These are phyloP conservation scores for Pteronotus mesoamericanus DNA, from an alignment of 2,797 vertebrate genomes.

Conservation along the genomic window DNA sequence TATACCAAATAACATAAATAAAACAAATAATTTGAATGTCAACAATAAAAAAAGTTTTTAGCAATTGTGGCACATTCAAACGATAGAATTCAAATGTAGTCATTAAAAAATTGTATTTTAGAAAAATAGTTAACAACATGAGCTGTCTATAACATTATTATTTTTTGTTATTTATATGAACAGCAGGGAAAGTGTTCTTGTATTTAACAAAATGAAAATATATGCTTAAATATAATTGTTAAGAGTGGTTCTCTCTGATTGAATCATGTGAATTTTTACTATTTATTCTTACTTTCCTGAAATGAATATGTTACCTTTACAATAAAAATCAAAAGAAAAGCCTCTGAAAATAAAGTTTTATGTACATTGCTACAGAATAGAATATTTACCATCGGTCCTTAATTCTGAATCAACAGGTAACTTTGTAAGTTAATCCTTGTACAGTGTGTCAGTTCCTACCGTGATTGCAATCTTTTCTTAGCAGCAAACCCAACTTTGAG, in stretches of 20 bases:
- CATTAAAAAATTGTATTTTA: neutral
- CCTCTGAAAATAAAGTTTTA: neutral
- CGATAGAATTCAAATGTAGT: neutral
- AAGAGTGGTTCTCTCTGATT: neutral
- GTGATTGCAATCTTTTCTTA: neutral
- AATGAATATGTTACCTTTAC: neutral
- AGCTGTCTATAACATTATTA: neutral
- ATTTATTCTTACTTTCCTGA: constrained; percentile 31
- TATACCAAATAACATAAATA: neutral
- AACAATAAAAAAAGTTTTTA: neutral
- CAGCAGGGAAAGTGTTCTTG: neutral
- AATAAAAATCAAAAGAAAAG: constrained; percentile 11
- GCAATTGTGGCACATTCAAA: neutral
- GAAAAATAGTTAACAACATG: neutral
- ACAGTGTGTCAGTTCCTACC: neutral
- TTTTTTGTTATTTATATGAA: neutral
- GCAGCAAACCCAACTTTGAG: neutral
- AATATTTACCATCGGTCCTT: neutral
- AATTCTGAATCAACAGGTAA: constrained; percentile 32
- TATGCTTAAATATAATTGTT: neutral
- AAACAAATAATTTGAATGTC: neutral
- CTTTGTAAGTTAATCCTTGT: constrained; percentile 43
- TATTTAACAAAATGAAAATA: constrained; percentile 1
- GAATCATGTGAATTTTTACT: neutral
- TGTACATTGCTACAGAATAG: neutral